These are phyloP conservation scores for Drosophila kanapiae DNA, from an alignment of 1,140 invertebrate genomes.

Conservation along the genomic window DNA sequence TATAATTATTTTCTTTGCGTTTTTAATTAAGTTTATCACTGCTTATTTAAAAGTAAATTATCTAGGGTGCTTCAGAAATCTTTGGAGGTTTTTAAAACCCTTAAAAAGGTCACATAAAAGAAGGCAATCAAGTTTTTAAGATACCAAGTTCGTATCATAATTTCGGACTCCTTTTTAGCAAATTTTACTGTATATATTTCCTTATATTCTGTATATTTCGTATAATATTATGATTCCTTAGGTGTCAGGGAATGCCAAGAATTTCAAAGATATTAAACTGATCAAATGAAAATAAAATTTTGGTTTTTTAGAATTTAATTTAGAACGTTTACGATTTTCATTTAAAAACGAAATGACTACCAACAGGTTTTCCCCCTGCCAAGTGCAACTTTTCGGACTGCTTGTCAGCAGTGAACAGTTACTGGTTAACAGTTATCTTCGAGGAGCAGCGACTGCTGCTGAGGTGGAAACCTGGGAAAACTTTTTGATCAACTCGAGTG, in stretches of 20 bases:
- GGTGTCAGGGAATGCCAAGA: neutral
- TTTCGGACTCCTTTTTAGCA: no score
- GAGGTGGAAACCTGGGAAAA: constrained; percentile 38
- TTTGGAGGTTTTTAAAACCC: no score
- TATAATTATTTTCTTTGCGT: no score
- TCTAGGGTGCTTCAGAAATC: no score
- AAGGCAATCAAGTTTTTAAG: no score
- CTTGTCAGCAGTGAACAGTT: constrained; percentile 42
- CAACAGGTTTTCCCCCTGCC: neutral
- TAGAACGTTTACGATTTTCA: neutral
- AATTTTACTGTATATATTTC: neutral
- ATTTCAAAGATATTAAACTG: no score
- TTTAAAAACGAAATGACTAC: neutral
- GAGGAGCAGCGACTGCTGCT: constrained; percentile 30
- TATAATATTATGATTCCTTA: neutral
- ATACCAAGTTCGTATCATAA: no score
- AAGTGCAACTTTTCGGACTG: constrained; percentile 5
- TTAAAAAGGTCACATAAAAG: no score
- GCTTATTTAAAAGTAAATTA: no score
- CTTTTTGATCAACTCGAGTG: constrained; percentile 46
- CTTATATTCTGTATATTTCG: neutral
- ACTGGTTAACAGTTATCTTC: constrained; percentile 44
- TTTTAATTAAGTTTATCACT: no score
- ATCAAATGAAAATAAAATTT: neutral
- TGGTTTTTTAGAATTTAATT: neutral